Evolutionary conservation across 2,797 vertebrate species (phyloP).

Genomic region (Euphonia xanthogaster): DNA sequence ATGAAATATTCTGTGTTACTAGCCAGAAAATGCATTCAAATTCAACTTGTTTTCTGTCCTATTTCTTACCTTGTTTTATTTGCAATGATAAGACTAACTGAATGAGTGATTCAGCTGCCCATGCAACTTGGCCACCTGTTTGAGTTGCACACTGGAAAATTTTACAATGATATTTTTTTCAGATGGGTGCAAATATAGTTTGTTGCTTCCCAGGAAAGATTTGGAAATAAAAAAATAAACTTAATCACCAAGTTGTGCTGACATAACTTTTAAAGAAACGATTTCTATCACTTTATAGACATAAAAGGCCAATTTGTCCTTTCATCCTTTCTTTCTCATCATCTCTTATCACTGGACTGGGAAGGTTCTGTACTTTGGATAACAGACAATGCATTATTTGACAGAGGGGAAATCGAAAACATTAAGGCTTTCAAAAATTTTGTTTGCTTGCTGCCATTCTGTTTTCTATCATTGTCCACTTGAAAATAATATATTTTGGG

Average conservation of each 20-base stretch:
- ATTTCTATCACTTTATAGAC: neutral
- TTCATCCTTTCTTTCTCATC: neutral
- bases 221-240: neutral
- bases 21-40: neutral
- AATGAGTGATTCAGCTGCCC: neutral
- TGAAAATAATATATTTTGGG: neutral
- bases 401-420: fast-evolving
- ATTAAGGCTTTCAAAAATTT: neutral
- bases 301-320: neutral
- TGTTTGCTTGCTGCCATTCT: neutral
- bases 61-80: neutral
- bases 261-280: neutral
- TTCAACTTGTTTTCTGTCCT: neutral
- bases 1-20: neutral
- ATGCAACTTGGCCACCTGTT: neutral
- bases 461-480: neutral
- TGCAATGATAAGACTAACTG: neutral
- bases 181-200: neutral
- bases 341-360: neutral
- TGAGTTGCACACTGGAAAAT: neutral
- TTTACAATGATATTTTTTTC: neutral
- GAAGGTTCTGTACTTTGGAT: neutral
- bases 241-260: neutral
- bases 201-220: neutral
- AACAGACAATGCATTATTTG: neutral